Base-by-base conservation (phyloP, 35 echinoderm and acorn worm species). In the Lytechinus pictus region DNA sequence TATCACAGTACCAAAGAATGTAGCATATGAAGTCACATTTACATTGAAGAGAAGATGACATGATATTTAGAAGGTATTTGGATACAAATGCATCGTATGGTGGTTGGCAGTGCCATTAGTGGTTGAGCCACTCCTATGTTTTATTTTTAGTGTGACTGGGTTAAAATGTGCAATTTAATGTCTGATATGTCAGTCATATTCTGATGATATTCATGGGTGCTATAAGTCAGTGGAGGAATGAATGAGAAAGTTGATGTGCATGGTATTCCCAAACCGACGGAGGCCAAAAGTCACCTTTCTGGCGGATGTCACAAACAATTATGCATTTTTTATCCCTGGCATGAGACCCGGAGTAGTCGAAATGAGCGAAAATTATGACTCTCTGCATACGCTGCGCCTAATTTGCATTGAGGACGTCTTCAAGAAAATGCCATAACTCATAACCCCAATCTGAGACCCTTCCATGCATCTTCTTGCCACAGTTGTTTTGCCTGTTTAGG, bases 371-470 rank as follows among this genome's bases (percentile, higher is more conserved):
- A 93, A 93, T 93, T 93, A 93, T 93, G 54, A 44, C 92, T 57
- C 54, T 93, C 54, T 57, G 27, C 54, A 54, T 93, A 54, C 27
- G 92, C 92, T 55, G 92, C 54, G 54, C 52, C 55, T 93, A 93
- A 93, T 93, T 93, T 93, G 92, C 92, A 93, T 93, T 93, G 92
- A 93, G 92, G 57, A 93, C 92, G 54, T 93, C 92, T 93, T 93
- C 92, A 93, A 93, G 92, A 93, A 79, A 93, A 93, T 93, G 92
- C 92, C 92, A 93, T 93, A 93, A 93, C 54, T 93, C 92, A 93
- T 93, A 93, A 93, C 92, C 92, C 92, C 53, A 54, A 93, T 54
- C 21, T 9, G 29, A 93, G 92, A 93, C 92, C 92, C 55, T 54
- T 52, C 7, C 53, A 27, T 93, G 53, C 92, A 54, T 57, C 54